Conservation (phyloP, 2,797 vertebrate genomes). For the Cossypha polioptera region DNA sequence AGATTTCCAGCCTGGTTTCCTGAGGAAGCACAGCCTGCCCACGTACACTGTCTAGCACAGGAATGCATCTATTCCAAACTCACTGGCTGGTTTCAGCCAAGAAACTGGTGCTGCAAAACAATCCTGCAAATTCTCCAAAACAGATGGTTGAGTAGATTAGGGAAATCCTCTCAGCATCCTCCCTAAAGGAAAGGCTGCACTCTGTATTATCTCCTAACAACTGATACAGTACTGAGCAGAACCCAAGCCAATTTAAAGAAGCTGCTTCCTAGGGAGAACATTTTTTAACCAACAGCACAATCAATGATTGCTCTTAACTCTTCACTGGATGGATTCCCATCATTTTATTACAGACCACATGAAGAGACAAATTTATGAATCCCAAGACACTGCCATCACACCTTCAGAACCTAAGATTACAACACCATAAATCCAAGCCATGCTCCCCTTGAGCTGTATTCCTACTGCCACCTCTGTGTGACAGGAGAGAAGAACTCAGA, state of each 20-base stretch:
- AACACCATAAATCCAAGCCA: background rate
- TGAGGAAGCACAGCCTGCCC: constrained; percentile 6
- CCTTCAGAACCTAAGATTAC: background rate
- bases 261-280: background rate
- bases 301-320: background rate
- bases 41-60: background rate
- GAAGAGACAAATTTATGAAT: background rate
- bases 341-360: background rate
- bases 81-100: background rate
- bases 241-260: background rate
- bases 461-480: background rate
- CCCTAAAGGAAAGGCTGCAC: background rate
- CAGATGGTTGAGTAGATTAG: background rate
- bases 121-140: background rate
- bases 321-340: background rate
- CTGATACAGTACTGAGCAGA: background rate
- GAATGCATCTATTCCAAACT: background rate
- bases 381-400: background rate
- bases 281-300: background rate
- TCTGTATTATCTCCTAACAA: background rate
- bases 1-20: background rate
- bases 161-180: background rate
- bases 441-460: background rate
- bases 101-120: background rate
- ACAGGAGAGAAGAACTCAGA: background rate